These are phyloP conservation scores for Cheilosia pagana DNA, from an alignment of 2,888 invertebrate genomes.

Conservation along the genomic window DNA sequence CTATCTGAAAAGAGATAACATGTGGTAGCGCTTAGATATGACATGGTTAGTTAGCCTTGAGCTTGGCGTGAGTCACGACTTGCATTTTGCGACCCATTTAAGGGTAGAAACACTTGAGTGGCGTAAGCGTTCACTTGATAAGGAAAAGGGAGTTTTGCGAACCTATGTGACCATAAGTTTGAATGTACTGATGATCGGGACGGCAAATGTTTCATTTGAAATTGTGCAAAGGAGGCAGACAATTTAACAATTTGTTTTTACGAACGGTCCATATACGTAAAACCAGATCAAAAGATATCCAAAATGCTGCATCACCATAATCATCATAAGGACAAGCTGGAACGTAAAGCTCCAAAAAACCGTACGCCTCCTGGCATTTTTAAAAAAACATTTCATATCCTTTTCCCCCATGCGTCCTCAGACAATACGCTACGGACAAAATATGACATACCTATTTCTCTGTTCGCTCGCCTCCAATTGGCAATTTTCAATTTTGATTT, in stretches of 20 bases:
- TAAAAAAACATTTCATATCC: constrained; percentile 44
- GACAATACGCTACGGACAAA: constrained; percentile 17
- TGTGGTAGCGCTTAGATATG: not conserved
- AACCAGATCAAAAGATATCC: too few species aligned
- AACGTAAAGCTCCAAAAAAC: constrained; percentile 6
- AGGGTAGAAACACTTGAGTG: not conserved
- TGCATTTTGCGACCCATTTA: not conserved
- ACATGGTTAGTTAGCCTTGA: not conserved
- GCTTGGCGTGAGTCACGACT: not conserved
- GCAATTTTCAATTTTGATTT: constrained; percentile 73
- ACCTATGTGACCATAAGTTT: too few species aligned
- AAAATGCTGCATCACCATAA: too few species aligned
- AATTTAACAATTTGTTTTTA: too few species aligned
- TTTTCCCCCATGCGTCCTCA: constrained; percentile 16
- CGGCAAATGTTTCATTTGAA: too few species aligned
- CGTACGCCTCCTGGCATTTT: constrained; percentile 19
- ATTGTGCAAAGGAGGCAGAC: too few species aligned
- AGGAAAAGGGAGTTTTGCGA: too few species aligned
- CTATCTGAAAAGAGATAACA: not conserved
- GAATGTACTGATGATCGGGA: too few species aligned
- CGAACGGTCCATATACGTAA: too few species aligned
- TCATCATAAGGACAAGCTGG: constrained; percentile 17
- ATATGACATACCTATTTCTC: constrained; percentile 14
- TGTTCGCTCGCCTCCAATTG: constrained; percentile 56
- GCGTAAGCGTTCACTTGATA: not conserved